Base-by-base conservation (phyloP, 53 echinoderm and acorn worm genomes). In the Zoroaster sp. region DNA sequence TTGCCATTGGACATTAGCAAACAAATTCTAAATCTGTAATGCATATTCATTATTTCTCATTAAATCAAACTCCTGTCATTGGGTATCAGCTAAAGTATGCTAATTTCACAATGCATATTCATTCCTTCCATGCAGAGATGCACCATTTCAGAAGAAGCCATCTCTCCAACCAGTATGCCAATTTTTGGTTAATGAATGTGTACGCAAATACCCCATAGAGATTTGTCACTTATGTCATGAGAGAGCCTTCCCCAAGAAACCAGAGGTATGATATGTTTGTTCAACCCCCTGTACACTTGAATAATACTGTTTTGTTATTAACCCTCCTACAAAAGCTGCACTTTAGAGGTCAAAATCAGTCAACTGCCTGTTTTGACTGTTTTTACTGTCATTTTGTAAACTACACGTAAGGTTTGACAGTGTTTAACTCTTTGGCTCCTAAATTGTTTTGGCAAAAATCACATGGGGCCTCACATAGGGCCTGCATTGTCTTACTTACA, bases 241-340 rank as follows among this genome's bases (percentile, higher is more conserved):
- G 20, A 94, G 68, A 80, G 96, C 93, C 18, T 99, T 93, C 75
- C 94, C 99, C 1, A 89, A 87, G 71, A 92, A 96, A 65, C 99
- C 99, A 28, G 91, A 93, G 75, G 99, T 99, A 88, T 74, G 87
- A n/a, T n/a, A n/a, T n/a, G n/a, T n/a, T n/a, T n/a, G n/a, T n/a
- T n/a, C n/a, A n/a, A n/a, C n/a, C n/a, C n/a, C n/a, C n/a, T n/a
- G n/a, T n/a, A n/a, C n/a, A n/a, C n/a, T n/a, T n/a, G n/a, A n/a
- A n/a, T n/a, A n/a, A n/a, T n/a, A n/a, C n/a, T n/a, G n/a, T n/a
- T n/a, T n/a, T n/a, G n/a, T n/a, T n/a, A n/a, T n/a, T n/a, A n/a
- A n/a, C n/a, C n/a, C n/a, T n/a, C n/a, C n/a, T n/a, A n/a, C n/a
- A n/a, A n/a, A n/a, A n/a, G n/a, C n/a, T n/a, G n/a, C n/a, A n/a